These are phyloP conservation scores for Lepisosteus osseus DNA, from an alignment of 2,113 vertebrate genomes.

Conservation along the genomic window DNA sequence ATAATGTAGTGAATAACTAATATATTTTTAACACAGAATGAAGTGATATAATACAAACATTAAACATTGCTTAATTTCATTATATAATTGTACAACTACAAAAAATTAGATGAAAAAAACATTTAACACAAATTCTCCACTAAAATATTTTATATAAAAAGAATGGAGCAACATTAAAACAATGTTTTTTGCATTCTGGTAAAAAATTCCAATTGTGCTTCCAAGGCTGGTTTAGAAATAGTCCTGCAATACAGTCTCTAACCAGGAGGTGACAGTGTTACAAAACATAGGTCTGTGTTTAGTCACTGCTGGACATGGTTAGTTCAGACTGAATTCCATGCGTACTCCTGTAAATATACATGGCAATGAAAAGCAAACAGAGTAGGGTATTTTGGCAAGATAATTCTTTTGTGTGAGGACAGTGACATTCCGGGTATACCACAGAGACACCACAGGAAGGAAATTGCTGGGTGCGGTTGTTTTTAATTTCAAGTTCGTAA, in stretches of 20 bases:
- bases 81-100: no score
- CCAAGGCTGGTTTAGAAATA: no score
- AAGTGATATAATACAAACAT: no score
- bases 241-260: neutral
- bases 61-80: no score
- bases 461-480: constrained; percentile 35
- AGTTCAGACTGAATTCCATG: constrained; percentile 12
- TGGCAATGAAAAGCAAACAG: neutral
- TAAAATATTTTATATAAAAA: no score
- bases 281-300: neutral
- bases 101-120: no score
- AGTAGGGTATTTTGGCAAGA: constrained; percentile 12
- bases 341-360: constrained; percentile 3
- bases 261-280: constrained; percentile 33
- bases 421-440: constrained; percentile 20
- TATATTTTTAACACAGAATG: no score
- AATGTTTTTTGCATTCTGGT: no score
- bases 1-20: no score
- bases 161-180: no score
- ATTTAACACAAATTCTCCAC: no score
- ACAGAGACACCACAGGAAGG: constrained; percentile 35
- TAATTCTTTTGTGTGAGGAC: constrained; percentile 11
- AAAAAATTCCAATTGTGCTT: no score
- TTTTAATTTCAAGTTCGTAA: constrained; percentile 31
- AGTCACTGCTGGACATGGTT: constrained; percentile 9